Evolutionary conservation across 1,140 invertebrate species (phyloP), one percentile per base, ranked within the genome.

Genomic region (Oryzaephilus surinamensis): DNA sequence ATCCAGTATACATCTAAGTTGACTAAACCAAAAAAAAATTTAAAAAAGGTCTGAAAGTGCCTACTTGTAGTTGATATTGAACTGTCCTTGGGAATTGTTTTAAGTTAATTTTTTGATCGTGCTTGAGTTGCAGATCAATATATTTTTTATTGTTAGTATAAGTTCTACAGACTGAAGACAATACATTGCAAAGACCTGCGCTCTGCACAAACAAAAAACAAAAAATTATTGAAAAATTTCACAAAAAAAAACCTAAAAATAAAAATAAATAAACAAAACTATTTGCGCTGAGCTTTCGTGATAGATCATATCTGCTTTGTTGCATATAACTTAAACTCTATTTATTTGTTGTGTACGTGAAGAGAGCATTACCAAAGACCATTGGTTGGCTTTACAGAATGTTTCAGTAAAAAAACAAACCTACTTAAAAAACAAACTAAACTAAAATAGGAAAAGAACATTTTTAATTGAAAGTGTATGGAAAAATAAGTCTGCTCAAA

Each of bases 1-100:
- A 91, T 60, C 96, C 96, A 52, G 87, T 97, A 67, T 99, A 97
- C 69, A 97, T 99, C 70, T 88, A 84, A 81, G 54, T 61, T 39
- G 48, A 42, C 44, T 43, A 51, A 51, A 48, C 46, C 45, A 45
- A 20, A 20, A 20, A 20, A 20, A 20, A 20, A 4, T 5, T 5
- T 5, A 8, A 20, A 20, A 24, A 52, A 54, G 57, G 56, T 58
- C 54, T 52, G 55, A 61, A 62, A 62, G 60, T 62, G 60, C 60
- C 60, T 62, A 60, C 48, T 55, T 54, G 49, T 61, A 61, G 57
- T 60, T 58, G 54, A 60, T 58, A 60, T 57, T 57, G 51, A 50
- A 49, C 48, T 49, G 37, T 51, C 48, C 42, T 54, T 50, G 44
- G 54, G 55, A 56, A 57, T 58, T 50, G 53, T 52, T 53, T 58